These are phyloP conservation scores for Lucinisca nassula DNA, from an alignment of 2,888 invertebrate species.

Conservation along the genomic window DNA sequence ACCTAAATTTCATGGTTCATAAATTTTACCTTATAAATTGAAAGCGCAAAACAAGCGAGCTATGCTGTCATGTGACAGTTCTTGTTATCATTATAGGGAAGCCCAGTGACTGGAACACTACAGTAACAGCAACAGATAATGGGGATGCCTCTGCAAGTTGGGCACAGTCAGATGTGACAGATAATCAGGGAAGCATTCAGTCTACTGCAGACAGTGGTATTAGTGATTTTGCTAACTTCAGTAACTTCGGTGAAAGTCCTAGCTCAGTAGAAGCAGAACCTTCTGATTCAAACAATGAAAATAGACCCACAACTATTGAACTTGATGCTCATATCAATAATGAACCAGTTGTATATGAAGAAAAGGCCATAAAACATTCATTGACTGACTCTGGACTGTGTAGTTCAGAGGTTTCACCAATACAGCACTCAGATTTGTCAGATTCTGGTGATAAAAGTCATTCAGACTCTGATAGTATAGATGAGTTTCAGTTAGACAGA, in stretches of 20 bases:
- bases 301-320: slow-evolving; percentile 17
- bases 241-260: background rate
- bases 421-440: slow-evolving; percentile 65
- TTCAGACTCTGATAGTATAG: slow-evolving; percentile 39
- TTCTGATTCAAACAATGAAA: background rate
- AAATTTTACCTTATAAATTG: too few relatives aligned
- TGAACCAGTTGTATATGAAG: background rate
- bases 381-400: slow-evolving; percentile 80
- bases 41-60: too few relatives aligned
- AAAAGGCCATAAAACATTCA: slow-evolving; percentile 8
- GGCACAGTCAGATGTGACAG: background rate
- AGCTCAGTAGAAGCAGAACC: background rate
- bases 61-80: too few relatives aligned
- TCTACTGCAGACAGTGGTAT: background rate
- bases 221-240: background rate
- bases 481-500: slow-evolving; percentile 23
- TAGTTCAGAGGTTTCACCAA: slow-evolving; percentile 82
- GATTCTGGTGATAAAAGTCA: slow-evolving; percentile 30
- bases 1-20: too few relatives aligned
- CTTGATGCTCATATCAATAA: background rate
- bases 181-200: background rate
- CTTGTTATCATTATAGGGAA: background rate
- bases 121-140: background rate
- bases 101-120: background rate
- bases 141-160: background rate